These are phyloP conservation scores for Pelobates fuscus DNA, from an alignment of 2,113 vertebrate genomes.

Conservation along the genomic window DNA sequence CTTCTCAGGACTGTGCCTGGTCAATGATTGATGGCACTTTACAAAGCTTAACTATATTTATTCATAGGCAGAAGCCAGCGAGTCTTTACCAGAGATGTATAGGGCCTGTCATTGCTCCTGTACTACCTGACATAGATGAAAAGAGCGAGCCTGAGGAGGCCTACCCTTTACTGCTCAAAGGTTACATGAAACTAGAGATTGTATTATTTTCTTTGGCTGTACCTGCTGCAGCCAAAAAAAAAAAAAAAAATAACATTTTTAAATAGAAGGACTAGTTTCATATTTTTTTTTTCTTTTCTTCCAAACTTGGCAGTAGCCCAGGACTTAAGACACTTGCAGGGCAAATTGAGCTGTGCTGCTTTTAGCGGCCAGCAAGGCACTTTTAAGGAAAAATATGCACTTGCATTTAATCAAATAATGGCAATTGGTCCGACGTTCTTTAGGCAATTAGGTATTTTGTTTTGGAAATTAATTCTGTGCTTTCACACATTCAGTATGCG, in stretches of 20 bases:
- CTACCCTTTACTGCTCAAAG: too few relatives aligned
- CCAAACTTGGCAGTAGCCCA: not conserved
- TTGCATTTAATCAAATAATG: slow-evolving; percentile 6
- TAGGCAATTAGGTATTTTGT: slow-evolving; percentile 35
- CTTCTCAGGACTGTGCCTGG: not conserved
- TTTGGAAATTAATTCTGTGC: slow-evolving; percentile 4
- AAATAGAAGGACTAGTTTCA: too few relatives aligned
- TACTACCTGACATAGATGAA: not conserved
- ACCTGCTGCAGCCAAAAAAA: not conserved
- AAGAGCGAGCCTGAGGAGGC: too few relatives aligned
- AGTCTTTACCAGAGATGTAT: not conserved
- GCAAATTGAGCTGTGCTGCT: not conserved
- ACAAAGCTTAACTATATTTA: not conserved
- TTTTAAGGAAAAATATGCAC: slow-evolving; percentile 34
- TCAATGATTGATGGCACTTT: slow-evolving; percentile 14
- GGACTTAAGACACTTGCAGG: not conserved
- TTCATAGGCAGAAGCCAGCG: not conserved
- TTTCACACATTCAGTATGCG: not conserved
- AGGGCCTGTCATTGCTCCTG: not conserved
- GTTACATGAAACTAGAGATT: too few relatives aligned
- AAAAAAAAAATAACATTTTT: too few relatives aligned
- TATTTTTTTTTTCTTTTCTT: not conserved
- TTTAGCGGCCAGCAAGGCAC: not conserved
- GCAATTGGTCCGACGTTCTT: not conserved
- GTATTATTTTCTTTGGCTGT: not conserved